Conservation (phyloP, 2,888 invertebrate genomes). For the Orchesella flavescens region DNA sequence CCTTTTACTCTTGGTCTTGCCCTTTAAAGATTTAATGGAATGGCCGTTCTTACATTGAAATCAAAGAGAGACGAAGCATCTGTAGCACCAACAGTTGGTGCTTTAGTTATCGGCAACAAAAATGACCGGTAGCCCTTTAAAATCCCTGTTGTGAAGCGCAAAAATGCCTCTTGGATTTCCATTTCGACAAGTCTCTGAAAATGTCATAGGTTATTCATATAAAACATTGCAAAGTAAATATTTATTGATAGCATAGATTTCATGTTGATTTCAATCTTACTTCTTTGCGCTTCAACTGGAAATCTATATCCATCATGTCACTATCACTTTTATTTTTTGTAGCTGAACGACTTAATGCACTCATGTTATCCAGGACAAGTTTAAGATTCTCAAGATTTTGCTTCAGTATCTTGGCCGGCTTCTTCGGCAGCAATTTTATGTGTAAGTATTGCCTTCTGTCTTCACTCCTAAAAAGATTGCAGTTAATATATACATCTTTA, state of each 20-base stretch:
- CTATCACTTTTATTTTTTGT: constrained; percentile 71
- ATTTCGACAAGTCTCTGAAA: constrained; percentile 87
- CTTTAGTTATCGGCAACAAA: constrained; percentile 93
- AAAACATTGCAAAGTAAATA: neutral
- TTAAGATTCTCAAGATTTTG: constrained; percentile 83
- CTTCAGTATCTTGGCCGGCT: constrained; percentile 87
- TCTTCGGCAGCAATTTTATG: constrained; percentile 88
- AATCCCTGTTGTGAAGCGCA: constrained; percentile 94
- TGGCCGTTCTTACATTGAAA: constrained; percentile 77
- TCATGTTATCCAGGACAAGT: constrained; percentile 72
- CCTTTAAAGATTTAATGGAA: neutral
- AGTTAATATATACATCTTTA: constrained; percentile 67
- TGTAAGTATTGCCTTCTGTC: constrained; percentile 85
- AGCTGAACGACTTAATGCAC: constrained; percentile 56
- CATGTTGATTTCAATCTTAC: constrained; percentile 74
- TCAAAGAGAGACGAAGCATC: constrained; percentile 97
- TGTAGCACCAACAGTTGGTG: constrained; percentile 93
- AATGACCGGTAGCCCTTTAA: constrained; percentile 91
- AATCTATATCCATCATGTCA: constrained; percentile 86
- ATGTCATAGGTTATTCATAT: constrained; percentile 4
- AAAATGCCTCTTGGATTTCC: constrained; percentile 97
- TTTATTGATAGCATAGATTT: neutral
- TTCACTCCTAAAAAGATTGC: constrained; percentile 82
- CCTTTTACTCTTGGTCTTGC: too few relatives aligned
- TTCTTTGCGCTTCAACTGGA: constrained; percentile 82